Base-by-base conservation (phyloP, 2,797 vertebrate species). In the Hippocampus kuda region DNA sequence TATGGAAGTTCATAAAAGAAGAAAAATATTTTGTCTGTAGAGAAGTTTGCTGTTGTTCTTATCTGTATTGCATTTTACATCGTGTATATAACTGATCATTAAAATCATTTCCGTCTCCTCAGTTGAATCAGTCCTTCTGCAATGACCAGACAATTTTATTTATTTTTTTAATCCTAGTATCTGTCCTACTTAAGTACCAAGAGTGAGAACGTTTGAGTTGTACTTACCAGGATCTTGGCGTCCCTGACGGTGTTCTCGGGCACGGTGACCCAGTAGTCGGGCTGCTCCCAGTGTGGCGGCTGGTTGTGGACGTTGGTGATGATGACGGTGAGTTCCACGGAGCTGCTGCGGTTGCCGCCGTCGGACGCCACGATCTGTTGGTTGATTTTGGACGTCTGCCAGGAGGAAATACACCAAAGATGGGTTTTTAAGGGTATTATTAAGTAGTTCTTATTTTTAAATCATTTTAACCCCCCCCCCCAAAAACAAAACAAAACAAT, bases 281-380 rank as follows among this genome's bases (percentile, higher is more conserved):
- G 91, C 75, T 84, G 85, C 75, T 94, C 93, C 94, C 94, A 96
- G 68, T 90, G 90, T 0, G 94, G 94, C 12, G 93, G 93, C 82
- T 93, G 91, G 80, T 94, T 94, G 83, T 93, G 91, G 69, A 92
- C 91, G 42, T 91, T 92, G 68, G 92, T 94, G 79, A 94, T 88
- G 78, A 91, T 92, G 74, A 94, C 92, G 0, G 79, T 80, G 79
- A 94, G 86, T 77, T 97, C 91, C 76, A 93, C 92, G 1, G 88
- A 90, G 53, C 89, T 92, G 84, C 91, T 95, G 20, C 84, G 89
- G 68, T 93, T 93, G 38, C 94, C 94, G 51, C 93, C 92, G 41
- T 94, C 93, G 26, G 89, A 92, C n/a, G 93, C 92, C 59, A 90
- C 80, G 71, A 95, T 85, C 70, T 93, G 90, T 74, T 88, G 80